A percentile compares a stretch with the other conserved stretches of the same genome.
phyloP scores from a whole-genome alignment of 2,888 invertebrate species.

The Xylota sylvarum region DNA sequence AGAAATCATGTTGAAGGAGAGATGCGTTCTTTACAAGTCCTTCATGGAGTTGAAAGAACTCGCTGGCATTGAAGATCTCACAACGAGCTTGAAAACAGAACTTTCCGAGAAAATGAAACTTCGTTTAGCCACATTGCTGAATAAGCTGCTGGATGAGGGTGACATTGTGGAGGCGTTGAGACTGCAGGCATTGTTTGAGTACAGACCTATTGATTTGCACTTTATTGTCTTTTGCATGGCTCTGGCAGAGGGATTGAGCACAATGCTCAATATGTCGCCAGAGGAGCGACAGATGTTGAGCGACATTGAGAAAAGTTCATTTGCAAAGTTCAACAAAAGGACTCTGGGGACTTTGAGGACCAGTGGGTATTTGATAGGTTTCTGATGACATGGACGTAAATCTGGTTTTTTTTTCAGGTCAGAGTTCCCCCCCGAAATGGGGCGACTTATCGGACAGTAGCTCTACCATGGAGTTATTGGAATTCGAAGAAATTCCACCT shows the following conservation, averaged over 20 bases:
- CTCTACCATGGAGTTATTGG: constrained; percentile 80
- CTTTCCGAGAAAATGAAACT: constrained; percentile 81
- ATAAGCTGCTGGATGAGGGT: constrained; percentile 86
- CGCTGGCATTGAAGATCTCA: constrained; percentile 84
- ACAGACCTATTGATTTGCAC: constrained; percentile 86
- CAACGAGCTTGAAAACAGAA: constrained; percentile 80
- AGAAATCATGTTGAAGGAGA: constrained; percentile 83
- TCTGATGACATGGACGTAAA: background rate
- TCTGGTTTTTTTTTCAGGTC: constrained; percentile 44
- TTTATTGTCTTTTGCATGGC: constrained; percentile 87
- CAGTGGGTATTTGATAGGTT: constrained; percentile 13
- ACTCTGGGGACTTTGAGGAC: constrained; percentile 79
- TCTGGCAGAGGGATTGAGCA: constrained; percentile 87
- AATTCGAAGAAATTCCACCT: constrained; percentile 84
- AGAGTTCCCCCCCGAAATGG: constrained; percentile 70
- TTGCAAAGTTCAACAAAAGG: constrained; percentile 84
- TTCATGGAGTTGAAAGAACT: constrained; percentile 84
- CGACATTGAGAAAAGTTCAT: constrained; percentile 84
- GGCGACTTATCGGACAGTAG: constrained; percentile 81
- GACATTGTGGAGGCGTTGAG: constrained; percentile 87
- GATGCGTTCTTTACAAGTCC: constrained; percentile 84
- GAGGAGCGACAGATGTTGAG: constrained; percentile 87
- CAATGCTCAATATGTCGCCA: constrained; percentile 87
- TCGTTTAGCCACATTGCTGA: constrained; percentile 84
- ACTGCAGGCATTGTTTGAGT: constrained; percentile 85